Conservation (phyloP, 1,140 invertebrate genomes). For the Oryctes rhinoceros region DNA sequence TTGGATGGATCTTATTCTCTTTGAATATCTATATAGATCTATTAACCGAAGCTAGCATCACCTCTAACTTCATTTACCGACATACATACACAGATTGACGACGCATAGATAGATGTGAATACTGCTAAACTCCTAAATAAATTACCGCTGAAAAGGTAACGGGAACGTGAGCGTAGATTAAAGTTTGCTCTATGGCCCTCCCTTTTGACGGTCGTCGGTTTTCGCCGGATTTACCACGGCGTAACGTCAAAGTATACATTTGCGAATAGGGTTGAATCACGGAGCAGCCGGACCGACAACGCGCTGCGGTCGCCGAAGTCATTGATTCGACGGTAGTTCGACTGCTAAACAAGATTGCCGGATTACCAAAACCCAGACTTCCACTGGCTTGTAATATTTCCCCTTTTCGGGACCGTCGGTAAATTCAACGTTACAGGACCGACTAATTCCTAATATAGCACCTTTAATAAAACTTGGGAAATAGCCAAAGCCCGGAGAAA, state of each 20-base stretch:
- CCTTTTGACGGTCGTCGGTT: background rate
- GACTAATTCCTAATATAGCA: conserved; percentile 24
- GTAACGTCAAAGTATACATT: conserved; percentile 17
- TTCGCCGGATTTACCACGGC: background rate
- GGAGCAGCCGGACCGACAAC: background rate
- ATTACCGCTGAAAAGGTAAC: background rate
- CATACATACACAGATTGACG: too few species aligned
- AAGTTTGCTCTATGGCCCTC: background rate
- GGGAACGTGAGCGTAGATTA: background rate
- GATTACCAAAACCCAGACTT: background rate
- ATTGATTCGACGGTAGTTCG: conserved; percentile 2
- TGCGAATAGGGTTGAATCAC: background rate
- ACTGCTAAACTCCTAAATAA: conserved; percentile 4
- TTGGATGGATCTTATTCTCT: too few species aligned
- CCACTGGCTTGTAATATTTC: background rate
- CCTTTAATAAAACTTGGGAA: conserved; percentile 33
- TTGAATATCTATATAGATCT: too few species aligned
- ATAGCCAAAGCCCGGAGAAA: conserved; percentile 18
- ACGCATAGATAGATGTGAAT: background rate
- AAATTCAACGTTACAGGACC: conserved; percentile 23
- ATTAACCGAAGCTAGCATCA: too few species aligned
- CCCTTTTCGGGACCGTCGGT: background rate
- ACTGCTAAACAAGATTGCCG: background rate
- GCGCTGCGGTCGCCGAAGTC: background rate
- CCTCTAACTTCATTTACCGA: too few species aligned